These are phyloP conservation scores for Caenorhabditis sulstoni DNA, from an alignment of 2,888 invertebrate genomes.

Conservation along the genomic window DNA sequence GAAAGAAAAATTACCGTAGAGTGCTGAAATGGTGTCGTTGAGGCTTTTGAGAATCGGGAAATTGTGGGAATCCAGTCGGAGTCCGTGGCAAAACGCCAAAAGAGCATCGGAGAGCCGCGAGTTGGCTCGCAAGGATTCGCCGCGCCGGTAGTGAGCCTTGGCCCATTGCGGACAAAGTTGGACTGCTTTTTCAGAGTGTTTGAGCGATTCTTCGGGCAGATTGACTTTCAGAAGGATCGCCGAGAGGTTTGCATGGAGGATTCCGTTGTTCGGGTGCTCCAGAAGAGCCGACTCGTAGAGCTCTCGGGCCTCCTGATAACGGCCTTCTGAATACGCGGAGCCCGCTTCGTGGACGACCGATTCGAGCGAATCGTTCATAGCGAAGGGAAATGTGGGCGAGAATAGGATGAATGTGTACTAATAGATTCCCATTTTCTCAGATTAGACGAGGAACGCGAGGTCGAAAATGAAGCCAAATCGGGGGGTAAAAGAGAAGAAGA, in stretches of 20 bases:
- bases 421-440: conserved; percentile 15
- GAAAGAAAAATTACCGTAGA: neutral
- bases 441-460: too few relatives aligned
- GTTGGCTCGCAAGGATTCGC: conserved; percentile 22
- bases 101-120: conserved; percentile 4
- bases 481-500: neutral
- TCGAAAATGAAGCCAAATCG: neutral
- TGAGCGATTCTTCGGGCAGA: conserved; percentile 29
- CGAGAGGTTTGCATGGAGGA: conserved; percentile 64
- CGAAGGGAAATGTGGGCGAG: neutral
- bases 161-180: conserved; percentile 62
- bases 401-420: conserved; percentile 22
- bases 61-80: conserved; percentile 37
- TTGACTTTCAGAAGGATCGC: conserved; percentile 60
- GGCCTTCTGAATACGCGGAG: conserved; percentile 64
- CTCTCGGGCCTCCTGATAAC: conserved; percentile 48
- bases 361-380: conserved; percentile 46
- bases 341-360: conserved; percentile 57
- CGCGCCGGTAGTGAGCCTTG: conserved; percentile 52
- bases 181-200: conserved; percentile 59
- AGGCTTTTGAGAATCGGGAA: conserved; percentile 42
- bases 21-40: neutral
- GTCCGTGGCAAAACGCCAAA: conserved; percentile 29
- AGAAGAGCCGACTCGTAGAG: conserved; percentile 56
- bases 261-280: conserved; percentile 59